Base-by-base conservation (phyloP, 1,140 invertebrate species). In the Dinoponera quadriceps region DNA sequence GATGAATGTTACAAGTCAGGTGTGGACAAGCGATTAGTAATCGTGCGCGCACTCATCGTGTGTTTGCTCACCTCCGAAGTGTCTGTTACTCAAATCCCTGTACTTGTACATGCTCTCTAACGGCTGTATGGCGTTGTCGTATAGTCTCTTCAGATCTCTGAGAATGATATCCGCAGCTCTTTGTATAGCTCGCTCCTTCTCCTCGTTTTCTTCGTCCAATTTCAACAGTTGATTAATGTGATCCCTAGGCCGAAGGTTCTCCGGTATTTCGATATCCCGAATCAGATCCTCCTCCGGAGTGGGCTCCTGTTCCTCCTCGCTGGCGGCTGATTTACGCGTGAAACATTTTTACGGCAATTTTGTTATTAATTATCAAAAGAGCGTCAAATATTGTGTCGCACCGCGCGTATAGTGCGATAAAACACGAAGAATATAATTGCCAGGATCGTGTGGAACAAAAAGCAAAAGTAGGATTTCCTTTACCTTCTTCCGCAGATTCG, bases 51-150 rank as follows among this genome's bases (percentile, higher is more conserved):
- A 16, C 38, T n/a, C 16, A 1, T 44, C 38, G 38, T 11, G 38
- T 11, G 2, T 16, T 22, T 55, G 29, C 84, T 83, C 14, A 96
- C 96, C 96, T 94, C 97, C 97, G 91, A 98, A 98, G 94, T 98
- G 97, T 84, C 98, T 95, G 90, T 98, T 98, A 90, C 98, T 98
- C 55, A 99, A 95, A 92, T 99, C 98, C 90, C 97, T 96, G 90
- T 98, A 99, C 93, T 98, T 99, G 93, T 98, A 99, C 20, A 98
- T 93, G 13, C 95, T 96, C 95, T 99, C 98, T 88, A 99, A 94
- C 11, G 98, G 98, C 93, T 98, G 98, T 14, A 99, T 98, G 0
- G 97, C 97, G 72, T 95, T 96, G 91, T 98, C 97, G 88, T 99
- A 98, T 22, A 98, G 95, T 90, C 96, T 96, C 92, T 98, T 99